A percentile compares a stretch with the other conserved stretches of the same genome.
Conservation (phyloP, 1,140 invertebrate species). For the Magallana gigas region DNA sequence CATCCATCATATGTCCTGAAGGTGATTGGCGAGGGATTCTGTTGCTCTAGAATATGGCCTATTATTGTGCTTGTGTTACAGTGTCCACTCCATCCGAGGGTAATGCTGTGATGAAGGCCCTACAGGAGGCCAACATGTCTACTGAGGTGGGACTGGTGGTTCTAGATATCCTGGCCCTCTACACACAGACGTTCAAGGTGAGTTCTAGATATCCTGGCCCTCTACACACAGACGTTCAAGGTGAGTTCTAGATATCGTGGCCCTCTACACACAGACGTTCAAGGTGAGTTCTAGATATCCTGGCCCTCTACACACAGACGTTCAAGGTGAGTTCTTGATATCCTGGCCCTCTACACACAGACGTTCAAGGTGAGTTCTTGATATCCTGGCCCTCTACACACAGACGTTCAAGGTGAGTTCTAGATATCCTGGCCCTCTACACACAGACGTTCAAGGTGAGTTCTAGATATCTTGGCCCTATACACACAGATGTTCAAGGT, state of each 20-base stretch:
- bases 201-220: background rate
- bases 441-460: no score
- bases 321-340: no score
- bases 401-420: no score
- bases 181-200: constrained; percentile 88
- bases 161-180: constrained; percentile 91
- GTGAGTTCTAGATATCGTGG: no score
- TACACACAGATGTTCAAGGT: background rate
- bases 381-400: no score
- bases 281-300: constrained; percentile 86
- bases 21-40: no score
- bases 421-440: no score
- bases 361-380: no score
- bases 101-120: constrained; percentile 80
- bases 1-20: no score
- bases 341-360: no score
- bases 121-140: constrained; percentile 92
- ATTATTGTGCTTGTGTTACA: constrained; percentile 47
- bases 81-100: constrained; percentile 69
- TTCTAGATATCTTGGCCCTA: background rate
- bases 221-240: background rate
- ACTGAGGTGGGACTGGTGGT: constrained; percentile 93
- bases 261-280: background rate
- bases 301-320: constrained; percentile 71
- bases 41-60: no score